phyloP scores from a whole-genome alignment of 2,888 invertebrate genomes.

The Drosophila subquinaria region DNA sequence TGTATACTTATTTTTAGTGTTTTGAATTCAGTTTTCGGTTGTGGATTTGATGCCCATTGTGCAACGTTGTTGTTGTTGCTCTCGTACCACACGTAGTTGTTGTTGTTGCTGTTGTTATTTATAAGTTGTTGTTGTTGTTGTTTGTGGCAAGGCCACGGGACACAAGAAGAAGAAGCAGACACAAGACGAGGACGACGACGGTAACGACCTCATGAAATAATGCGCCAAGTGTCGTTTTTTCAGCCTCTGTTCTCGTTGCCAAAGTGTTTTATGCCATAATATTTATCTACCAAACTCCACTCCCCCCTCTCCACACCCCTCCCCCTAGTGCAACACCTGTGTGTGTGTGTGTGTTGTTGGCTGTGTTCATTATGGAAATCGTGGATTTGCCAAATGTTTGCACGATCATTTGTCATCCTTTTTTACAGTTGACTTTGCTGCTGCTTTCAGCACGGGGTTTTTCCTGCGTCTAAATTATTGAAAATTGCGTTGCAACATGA shows the following conservation, averaged over 20 bases:
- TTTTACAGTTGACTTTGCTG: constrained; percentile 55
- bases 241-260: constrained; percentile 32
- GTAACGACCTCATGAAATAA: constrained; percentile 82
- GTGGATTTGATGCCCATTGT: not conserved
- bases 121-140: constrained; percentile 72
- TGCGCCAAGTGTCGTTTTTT: constrained; percentile 75
- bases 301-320: not conserved
- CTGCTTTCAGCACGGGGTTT: constrained; percentile 15
- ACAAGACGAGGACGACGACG: constrained; percentile 29
- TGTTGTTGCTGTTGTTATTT: constrained; percentile 74
- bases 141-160: constrained; percentile 46
- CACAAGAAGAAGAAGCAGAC: not conserved
- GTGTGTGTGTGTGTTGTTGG: not conserved
- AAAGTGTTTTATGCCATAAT: constrained; percentile 83
- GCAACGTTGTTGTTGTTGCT: constrained; percentile 25
- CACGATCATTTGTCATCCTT: constrained; percentile 84
- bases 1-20: not conserved
- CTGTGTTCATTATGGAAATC: constrained; percentile 76
- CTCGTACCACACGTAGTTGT: constrained; percentile 16
- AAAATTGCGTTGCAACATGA: constrained; percentile 65
- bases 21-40: not conserved
- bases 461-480: constrained; percentile 62
- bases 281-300: constrained; percentile 63
- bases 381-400: constrained; percentile 83
- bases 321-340: not conserved